A percentile compares a stretch with the other conserved stretches of the same genome.
phyloP scores from a whole-genome alignment of 2,797 vertebrate genomes.

The Amazona finschi region DNA sequence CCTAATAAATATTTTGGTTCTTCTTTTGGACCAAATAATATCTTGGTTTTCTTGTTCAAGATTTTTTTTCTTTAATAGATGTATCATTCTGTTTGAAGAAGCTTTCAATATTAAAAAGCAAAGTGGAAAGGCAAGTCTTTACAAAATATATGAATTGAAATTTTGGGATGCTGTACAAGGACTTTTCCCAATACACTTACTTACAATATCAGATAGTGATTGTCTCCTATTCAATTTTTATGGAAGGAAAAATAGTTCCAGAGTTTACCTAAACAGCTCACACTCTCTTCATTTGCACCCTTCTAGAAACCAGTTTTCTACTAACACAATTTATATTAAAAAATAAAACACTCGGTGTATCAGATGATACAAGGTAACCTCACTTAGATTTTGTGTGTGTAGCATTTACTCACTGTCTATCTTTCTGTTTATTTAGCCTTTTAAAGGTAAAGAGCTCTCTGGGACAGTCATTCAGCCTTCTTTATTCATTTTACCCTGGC shows the following conservation, averaged over 20 bases:
- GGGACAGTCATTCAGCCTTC: background rate
- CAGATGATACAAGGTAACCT: background rate
- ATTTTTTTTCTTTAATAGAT: background rate
- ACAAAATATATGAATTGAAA: background rate
- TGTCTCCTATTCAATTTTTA: background rate
- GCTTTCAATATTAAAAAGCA: background rate
- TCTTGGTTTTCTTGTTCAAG: background rate
- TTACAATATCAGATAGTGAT: background rate
- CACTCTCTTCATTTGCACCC: accelerated
- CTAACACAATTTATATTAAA: background rate
- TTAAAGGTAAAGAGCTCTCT: background rate
- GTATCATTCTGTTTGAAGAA: background rate
- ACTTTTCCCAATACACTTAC: background rate
- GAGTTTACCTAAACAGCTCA: background rate
- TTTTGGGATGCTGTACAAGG: background rate
- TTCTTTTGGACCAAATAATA: background rate
- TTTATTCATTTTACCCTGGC: background rate
- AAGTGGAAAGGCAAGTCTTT: background rate
- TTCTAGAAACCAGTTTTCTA: background rate
- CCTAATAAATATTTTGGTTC: background rate
- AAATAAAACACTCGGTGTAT: background rate
- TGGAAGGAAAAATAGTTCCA: background rate
- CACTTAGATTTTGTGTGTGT: background rate
- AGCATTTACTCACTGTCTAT: background rate
- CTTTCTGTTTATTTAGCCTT: background rate